Percentiles rank a stretch among this genome's conserved stretches.
Evolutionary conservation across 2,888 invertebrate genomes (phyloP).

Genomic region (Fragum sueziense): DNA sequence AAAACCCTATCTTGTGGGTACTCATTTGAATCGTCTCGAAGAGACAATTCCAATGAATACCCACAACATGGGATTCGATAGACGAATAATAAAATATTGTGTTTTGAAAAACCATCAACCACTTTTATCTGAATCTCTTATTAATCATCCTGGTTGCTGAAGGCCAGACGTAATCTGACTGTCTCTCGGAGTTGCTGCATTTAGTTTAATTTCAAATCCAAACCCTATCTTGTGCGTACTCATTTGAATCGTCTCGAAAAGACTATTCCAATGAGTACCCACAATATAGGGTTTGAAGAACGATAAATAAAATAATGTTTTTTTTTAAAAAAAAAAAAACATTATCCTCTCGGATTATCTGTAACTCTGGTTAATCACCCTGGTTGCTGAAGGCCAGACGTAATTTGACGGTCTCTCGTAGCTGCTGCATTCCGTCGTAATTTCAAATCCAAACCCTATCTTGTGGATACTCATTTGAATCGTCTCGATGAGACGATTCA

Average conservation of each 20-base stretch:
- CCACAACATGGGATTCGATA: no score
- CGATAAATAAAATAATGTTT: no score
- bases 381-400: conserved; percentile 54
- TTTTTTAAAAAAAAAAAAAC: no score
- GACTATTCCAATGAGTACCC: no score
- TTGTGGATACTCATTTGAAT: background rate
- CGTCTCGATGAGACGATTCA: background rate
- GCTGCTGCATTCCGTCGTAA: conserved; percentile 65
- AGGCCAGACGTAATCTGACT: conserved; percentile 63
- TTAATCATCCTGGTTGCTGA: conserved; percentile 19
- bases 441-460: background rate
- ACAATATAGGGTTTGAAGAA: no score
- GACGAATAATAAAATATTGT: no score
- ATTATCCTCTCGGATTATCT: background rate
- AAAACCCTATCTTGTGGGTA: no score
- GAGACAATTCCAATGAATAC: no score
- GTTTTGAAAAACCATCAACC: no score
- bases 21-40: no score
- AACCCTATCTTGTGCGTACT: no score
- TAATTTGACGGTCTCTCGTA: conserved; percentile 66
- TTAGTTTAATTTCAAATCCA: conserved; percentile 62
- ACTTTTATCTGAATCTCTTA: background rate
- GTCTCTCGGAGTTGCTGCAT: conserved; percentile 68
- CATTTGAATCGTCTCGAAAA: no score
- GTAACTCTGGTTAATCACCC: background rate